Evolutionary conservation across 2,888 invertebrate genomes (phyloP), one percentile per base, ranked within the genome.

Genomic region (Oscheius myriophilus): DNA sequence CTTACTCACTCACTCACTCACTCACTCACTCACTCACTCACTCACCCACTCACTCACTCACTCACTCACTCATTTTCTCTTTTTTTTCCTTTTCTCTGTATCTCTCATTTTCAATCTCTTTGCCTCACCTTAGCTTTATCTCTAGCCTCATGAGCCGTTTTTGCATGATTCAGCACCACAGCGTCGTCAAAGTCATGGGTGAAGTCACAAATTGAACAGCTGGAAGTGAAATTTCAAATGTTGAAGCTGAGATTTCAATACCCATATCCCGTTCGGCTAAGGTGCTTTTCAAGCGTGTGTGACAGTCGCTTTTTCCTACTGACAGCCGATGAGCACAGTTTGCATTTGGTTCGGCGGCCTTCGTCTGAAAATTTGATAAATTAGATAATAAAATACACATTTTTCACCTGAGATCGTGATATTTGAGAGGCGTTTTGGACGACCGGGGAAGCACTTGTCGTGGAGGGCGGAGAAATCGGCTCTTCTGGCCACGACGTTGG

Each of bases 401-500:
- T 46, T 9, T 16, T 33, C 25, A 33, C 49, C 77, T 25, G 75
- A 73, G 26, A 81, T 81, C 1, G 73, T 77, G 54, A 81, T 81
- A 57, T 77, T 79, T 14, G 79, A 75, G 41, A 82, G 70, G 2
- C 81, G 70, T 51, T 81, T 81, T 11, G 81, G 81, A 39, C 81
- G 39, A 11, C 81, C 81, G 23, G 81, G 81, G 70, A 81, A 81
- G 63, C 81, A 81, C 64, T 70, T 72, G 64, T 79, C 76, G 63
- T 81, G 81, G 12, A 81, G 67, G 18, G 72, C 74, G 2, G 79
- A 77, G 64, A 81, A 81, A 21, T 76, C 73, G 16, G 59, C 55
- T 39, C 81, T 57, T 33, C 75, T 70, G 25, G 72, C 69, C 18
- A 76, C 79, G 43, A 81, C 81, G 59, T 82, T 81, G 14, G 81